Evolutionary conservation across 2,797 vertebrate species (phyloP).

Genomic region (Lutjanus argentimaculatus): DNA sequence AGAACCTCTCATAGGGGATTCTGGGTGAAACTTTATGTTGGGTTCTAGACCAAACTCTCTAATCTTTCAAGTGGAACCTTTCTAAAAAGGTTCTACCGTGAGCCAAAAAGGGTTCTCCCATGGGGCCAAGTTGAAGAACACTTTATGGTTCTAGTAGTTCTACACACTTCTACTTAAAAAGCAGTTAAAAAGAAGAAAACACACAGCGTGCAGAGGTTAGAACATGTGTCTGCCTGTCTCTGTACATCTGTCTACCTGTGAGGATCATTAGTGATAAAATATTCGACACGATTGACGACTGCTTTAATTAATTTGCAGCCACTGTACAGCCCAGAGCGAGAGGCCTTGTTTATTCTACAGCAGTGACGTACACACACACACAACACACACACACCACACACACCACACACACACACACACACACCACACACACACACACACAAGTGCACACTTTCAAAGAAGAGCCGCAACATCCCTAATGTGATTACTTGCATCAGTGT

Average conservation of each 20-base stretch:
- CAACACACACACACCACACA: constrained; percentile 54
- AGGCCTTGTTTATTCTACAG: constrained; percentile 48
- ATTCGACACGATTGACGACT: constrained; percentile 36
- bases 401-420: constrained; percentile 47
- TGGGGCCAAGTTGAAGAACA: too few species aligned
- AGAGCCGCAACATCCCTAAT: constrained; percentile 38
- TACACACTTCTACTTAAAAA: background rate
- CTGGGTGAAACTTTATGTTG: too few species aligned
- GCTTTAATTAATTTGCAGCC: constrained; percentile 52
- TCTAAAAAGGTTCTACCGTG: too few species aligned
- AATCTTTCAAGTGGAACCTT: too few species aligned
- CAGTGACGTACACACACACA: constrained; percentile 4
- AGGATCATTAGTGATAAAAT: constrained; percentile 12
- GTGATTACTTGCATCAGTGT: constrained; percentile 50
- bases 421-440: background rate
- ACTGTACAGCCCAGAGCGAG: constrained; percentile 43
- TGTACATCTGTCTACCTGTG: constrained; percentile 13
- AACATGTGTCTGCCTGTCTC: constrained; percentile 11
- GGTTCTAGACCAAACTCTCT: too few species aligned
- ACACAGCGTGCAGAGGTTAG: background rate
- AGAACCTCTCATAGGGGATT: too few species aligned
- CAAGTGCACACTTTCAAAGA: constrained; percentile 32
- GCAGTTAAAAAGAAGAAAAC: constrained; percentile 2
- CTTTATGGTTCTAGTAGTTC: too few species aligned
- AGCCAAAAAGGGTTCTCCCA: too few species aligned